phyloP scores from a whole-genome alignment of 2,888 invertebrate genomes.

The Oligia fasciuncula region DNA sequence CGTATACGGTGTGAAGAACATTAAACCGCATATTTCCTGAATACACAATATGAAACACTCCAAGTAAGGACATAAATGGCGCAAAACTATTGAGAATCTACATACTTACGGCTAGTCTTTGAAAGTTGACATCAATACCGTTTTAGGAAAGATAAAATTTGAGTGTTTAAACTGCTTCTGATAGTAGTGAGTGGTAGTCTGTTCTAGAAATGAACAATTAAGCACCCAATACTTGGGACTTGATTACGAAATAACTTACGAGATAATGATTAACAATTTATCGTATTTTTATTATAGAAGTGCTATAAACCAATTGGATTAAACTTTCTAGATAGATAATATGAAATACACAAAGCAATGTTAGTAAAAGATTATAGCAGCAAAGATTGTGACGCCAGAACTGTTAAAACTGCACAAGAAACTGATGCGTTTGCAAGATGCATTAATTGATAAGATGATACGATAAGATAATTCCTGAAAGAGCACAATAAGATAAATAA shows the following conservation, averaged over 20 bases:
- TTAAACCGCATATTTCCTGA: conserved; percentile 5
- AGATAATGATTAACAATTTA: neutral
- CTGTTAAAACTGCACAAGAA: conserved; percentile 3
- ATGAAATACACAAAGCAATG: neutral
- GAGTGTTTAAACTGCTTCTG: neutral
- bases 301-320: neutral
- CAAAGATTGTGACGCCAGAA: neutral
- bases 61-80: neutral
- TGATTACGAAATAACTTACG: neutral
- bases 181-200: neutral
- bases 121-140: conserved; percentile 11
- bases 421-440: neutral
- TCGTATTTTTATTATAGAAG: neutral
- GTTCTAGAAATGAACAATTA: neutral
- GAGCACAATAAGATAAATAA: neutral
- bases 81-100: conserved; percentile 4
- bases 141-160: conserved; percentile 15
- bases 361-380: neutral
- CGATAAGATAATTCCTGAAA: conserved; percentile 1
- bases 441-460: conserved; percentile 16
- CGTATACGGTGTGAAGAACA: neutral
- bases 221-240: neutral
- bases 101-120: neutral
- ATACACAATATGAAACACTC: neutral
- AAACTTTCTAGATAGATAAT: neutral